Base-by-base conservation (phyloP, 2,113 vertebrate genomes). In the Stigmatopora argus region DNA sequence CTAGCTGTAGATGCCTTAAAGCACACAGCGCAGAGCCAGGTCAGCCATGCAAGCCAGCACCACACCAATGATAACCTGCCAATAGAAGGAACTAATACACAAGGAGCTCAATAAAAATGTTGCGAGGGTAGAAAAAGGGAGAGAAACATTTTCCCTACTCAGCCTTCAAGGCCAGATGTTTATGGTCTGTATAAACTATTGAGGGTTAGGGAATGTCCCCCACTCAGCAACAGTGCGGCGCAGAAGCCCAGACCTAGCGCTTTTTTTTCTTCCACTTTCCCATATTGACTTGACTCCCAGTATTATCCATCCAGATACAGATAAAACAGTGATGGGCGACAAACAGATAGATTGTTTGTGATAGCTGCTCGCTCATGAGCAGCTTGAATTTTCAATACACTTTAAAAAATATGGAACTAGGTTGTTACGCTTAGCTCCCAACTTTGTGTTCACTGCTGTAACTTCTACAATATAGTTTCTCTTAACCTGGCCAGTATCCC, bases 161-260 rank as follows among this genome's bases (percentile, higher is more conserved):
- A 87, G 83, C 82, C 79, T 85, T 82, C 76, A 55, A 86, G 82
- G 78, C 85, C 89, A 89, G 83, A 91, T 89, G 90, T 89, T 90
- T 92, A 91, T 86, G 85, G 90, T 84, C 86, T 88, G 87, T 86
- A 85, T 90, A 90, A 91, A 90, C 88, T 88, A 89, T 90, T 83
- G 86, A 89, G 86, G 85, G 79, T 72, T 80, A 66, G 82, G 85
- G 85, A 90, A 84, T 88, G 82, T 90, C 88, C 87, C 81, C 85
- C 85, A 84, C 84, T 89, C 85, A 82, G 78, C 56, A 58, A 51
- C 64, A 23, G 69, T 55, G 66, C 21, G 60, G 70, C 65, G 88
- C 81, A 78, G 86, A 78, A 87, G 82, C 84, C 82, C 82, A 82
- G 85, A 86, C 85, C 87, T 88, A 85, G 88, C 83, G 74, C 87